Evolutionary conservation across 2,888 invertebrate species (phyloP).

Genomic region (Hermodice carunculata): DNA sequence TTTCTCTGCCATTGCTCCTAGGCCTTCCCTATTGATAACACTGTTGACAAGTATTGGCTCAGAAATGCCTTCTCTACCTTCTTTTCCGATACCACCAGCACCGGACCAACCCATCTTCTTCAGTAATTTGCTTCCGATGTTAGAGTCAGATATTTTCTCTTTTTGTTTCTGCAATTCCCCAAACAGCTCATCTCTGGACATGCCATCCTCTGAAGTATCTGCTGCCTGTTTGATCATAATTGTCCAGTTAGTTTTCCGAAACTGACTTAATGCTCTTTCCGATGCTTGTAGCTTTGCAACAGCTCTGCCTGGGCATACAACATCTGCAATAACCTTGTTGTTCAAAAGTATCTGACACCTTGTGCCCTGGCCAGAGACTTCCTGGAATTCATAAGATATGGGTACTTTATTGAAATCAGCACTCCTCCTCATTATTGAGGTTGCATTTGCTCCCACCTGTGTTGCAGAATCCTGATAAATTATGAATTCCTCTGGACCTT

Average conservation of each 20-base stretch:
- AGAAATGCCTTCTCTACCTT: constrained; percentile 75
- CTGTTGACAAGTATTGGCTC: constrained; percentile 73
- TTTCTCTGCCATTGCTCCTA: constrained; percentile 53
- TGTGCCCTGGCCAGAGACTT: not conserved
- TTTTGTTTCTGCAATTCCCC: constrained; percentile 45
- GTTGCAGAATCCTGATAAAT: no score
- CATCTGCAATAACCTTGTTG: constrained; percentile 46
- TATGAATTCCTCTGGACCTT: no score
- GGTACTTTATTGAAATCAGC: constrained; percentile 55
- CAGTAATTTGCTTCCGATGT: constrained; percentile 76
- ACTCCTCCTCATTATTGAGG: constrained; percentile 48
- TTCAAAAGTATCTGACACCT: constrained; percentile 43
- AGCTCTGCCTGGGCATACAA: constrained; percentile 39
- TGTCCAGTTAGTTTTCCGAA: constrained; percentile 58
- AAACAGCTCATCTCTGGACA: constrained; percentile 52
- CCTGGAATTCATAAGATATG: constrained; percentile 47
- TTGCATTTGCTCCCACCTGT: no score
- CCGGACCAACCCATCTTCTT: constrained; percentile 82
- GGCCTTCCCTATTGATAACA: constrained; percentile 61
- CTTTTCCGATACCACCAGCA: constrained; percentile 78
- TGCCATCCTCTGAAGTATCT: constrained; percentile 46
- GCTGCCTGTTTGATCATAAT: constrained; percentile 54
- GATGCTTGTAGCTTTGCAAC: constrained; percentile 49
- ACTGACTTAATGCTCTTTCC: constrained; percentile 46
- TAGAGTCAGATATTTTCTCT: constrained; percentile 64